Base-by-base conservation (phyloP, 1,140 invertebrate genomes). In the Heliconius hewitsoni region DNA sequence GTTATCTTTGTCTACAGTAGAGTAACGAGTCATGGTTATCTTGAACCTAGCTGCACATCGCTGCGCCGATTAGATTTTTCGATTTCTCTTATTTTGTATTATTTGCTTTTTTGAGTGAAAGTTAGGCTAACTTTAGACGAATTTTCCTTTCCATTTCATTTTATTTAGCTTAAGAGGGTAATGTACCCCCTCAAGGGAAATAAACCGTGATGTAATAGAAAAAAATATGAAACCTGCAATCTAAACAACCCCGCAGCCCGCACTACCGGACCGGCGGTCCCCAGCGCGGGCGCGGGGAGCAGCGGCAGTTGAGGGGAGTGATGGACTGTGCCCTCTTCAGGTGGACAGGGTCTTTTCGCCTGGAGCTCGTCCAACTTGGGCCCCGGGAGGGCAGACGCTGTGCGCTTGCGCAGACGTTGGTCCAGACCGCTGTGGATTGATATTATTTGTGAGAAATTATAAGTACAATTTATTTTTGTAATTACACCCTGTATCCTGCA, bases 201-300 rank as follows among this genome's bases (percentile, higher is more conserved):
- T 42, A 42, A 42, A 42, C 11, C 2, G 9, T 42, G 9, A 42
- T 42, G 39, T 42, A 13, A 46, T 46, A n/a, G 13, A 66, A 66
- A n/a, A 23, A 66, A 23, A 11, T n/a, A 57, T 23, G 8, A 18
- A 9, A 90, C 90, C 86, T 93, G 90, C n/a, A 92, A 78, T 9
- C 90, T 37, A 8, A 87, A 77, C 2, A 81, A 73, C 9, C 93
- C 93, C 30, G 93, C 92, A 11, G 92, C 89, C 3, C 93, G 77
- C 2, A 94, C 92, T 3, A 94, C 87, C 0, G 91, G 91, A 1
- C 92, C 93, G 39, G 89, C 91, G 9, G 87, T 84, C 39, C 93
- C 91, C 8, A 93, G 83, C 27, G 88, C 86, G 46, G 93, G 93
- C 19, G 85, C 85, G 76, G 74, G 79, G 1, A 23, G 70, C 71